Conservation (phyloP, 2,797 vertebrate species). For the Paedocypris micromegethes region DNA sequence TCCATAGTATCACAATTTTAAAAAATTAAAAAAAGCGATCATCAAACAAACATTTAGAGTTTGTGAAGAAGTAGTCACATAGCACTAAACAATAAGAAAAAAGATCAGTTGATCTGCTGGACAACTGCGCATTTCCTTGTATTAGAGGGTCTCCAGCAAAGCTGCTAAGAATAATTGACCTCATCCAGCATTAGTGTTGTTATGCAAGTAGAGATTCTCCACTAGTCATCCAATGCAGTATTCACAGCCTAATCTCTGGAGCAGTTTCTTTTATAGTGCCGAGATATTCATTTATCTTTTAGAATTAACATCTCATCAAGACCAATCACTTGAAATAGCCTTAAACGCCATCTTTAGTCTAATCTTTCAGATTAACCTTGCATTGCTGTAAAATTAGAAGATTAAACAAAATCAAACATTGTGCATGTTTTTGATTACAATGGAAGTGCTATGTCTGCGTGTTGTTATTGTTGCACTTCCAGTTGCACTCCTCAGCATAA, state of each 20-base stretch:
- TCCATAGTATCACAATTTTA: no score
- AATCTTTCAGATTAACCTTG: no score
- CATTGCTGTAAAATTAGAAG: no score
- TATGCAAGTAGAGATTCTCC: constrained; percentile 11
- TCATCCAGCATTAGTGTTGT: constrained; percentile 17
- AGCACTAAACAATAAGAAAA: neutral
- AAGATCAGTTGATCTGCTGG: constrained; percentile 7
- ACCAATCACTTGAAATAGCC: no score
- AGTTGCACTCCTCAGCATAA: no score
- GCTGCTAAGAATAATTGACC: constrained; percentile 2
- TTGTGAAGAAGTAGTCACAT: neutral
- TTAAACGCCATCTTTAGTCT: no score
- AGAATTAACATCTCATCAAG: neutral
- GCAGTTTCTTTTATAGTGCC: neutral
- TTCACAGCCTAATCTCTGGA: neutral
- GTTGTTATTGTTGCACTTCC: no score
- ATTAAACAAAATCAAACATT: no score
- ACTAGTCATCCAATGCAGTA: neutral
- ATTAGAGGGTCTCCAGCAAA: constrained; percentile 12
- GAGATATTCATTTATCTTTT: neutral
- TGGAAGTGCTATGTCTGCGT: no score
- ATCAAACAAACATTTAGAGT: neutral
- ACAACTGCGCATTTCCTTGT: neutral
- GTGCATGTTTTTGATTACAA: no score
- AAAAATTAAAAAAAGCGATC: no score